Evolutionary conservation across 2,797 vertebrate genomes (phyloP).

Genomic region (Pseudocheirus occidentalis): DNA sequence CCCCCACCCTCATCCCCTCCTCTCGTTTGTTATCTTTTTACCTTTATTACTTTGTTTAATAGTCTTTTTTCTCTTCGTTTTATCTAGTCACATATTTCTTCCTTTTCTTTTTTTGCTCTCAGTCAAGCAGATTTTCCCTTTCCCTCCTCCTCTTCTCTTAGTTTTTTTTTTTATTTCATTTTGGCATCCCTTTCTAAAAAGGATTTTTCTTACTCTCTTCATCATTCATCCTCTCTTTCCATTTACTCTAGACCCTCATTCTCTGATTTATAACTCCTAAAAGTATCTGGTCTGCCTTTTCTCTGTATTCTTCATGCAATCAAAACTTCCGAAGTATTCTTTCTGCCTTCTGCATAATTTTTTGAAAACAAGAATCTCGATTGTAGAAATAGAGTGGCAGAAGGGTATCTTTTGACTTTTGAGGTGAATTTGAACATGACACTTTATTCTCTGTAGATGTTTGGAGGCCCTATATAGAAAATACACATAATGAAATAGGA

Average conservation of each 20-base stretch:
- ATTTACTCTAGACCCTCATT: background rate
- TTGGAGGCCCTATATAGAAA: background rate
- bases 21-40: background rate
- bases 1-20: background rate
- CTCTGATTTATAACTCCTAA: background rate
- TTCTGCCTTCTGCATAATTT: background rate
- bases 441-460: background rate
- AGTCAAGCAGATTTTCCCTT: background rate
- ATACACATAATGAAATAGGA: background rate
- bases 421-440: background rate
- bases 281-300: background rate
- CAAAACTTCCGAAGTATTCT: background rate
- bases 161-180: background rate
- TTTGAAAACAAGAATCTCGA: background rate
- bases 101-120: background rate
- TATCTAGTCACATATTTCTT: background rate
- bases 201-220: background rate
- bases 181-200: background rate
- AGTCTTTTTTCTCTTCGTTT: background rate
- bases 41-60: background rate
- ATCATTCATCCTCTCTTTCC: background rate
- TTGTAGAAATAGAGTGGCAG: background rate
- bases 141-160: background rate
- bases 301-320: background rate
- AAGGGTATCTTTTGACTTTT: background rate